Percentiles rank a stretch among this genome's conserved stretches.
Conservation (phyloP, 2,797 vertebrate species). For the Hylomyscus alleni region DNA sequence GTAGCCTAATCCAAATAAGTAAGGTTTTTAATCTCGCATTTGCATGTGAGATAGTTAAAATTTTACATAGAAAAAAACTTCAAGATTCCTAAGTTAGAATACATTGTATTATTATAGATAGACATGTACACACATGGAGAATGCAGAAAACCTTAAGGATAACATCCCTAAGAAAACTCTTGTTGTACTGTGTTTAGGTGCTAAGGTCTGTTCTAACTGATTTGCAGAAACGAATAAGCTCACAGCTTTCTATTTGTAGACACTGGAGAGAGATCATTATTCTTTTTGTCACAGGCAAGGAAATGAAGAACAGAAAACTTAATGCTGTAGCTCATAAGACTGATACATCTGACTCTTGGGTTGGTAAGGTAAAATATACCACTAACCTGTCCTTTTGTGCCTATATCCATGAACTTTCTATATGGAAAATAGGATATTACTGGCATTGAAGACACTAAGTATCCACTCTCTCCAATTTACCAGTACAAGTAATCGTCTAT, state of each 20-base stretch:
- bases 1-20: constrained; percentile 43
- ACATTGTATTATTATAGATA: not conserved
- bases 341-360: not conserved
- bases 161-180: not conserved
- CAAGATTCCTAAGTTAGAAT: not conserved
- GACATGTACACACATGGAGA: not conserved
- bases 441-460: not conserved
- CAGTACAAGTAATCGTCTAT: not conserved
- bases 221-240: not conserved
- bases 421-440: not conserved
- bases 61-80: not conserved
- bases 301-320: not conserved
- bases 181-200: not conserved
- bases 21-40: not conserved
- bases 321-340: not conserved
- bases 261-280: not conserved
- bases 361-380: not conserved
- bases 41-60: not conserved
- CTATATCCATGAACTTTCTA: not conserved
- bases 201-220: not conserved
- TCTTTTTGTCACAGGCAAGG: not conserved
- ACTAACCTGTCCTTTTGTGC: not conserved
- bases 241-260: not conserved
- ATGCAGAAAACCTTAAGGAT: constrained; percentile 16
- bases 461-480: not conserved